Percentiles rank a stretch among this genome's conserved stretches.
phyloP scores from a whole-genome alignment of 2,888 invertebrate genomes.

The Adineta ricciae region DNA sequence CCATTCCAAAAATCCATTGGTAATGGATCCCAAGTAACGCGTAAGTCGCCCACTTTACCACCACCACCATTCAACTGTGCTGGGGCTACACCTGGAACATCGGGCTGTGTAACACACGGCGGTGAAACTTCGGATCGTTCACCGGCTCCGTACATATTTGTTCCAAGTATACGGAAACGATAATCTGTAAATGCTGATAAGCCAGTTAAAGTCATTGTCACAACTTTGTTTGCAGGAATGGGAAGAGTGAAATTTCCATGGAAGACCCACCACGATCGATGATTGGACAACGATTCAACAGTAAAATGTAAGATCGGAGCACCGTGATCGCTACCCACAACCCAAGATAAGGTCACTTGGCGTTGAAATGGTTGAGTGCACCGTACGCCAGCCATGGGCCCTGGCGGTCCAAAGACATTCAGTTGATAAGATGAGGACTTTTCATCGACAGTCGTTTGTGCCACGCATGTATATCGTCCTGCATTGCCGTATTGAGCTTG shows the following conservation, averaged over 20 bases:
- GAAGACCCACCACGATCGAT: conserved; percentile 26
- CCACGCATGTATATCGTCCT: conserved; percentile 31
- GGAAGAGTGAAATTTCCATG: conserved; percentile 29
- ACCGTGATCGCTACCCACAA: conserved; percentile 29
- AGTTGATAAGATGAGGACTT: conserved; percentile 14
- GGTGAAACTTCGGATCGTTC: conserved; percentile 25
- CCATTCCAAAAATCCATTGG: conserved; percentile 33
- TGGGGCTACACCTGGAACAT: conserved; percentile 26
- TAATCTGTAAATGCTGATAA: conserved; percentile 31
- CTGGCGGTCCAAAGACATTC: conserved; percentile 30
- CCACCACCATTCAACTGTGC: conserved; percentile 28
- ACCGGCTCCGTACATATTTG: conserved; percentile 31
- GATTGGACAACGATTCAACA: conserved; percentile 28
- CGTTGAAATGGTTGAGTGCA: conserved; percentile 27
- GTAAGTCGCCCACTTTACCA: conserved; percentile 32
- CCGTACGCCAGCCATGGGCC: conserved; percentile 27
- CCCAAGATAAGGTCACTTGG: conserved; percentile 24
- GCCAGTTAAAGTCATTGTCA: conserved; percentile 1
- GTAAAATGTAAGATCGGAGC: conserved; percentile 30
- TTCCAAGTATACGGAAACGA: conserved; percentile 24
- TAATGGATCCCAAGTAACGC: conserved; percentile 30
- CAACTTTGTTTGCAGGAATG: background rate
- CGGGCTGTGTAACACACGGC: conserved; percentile 30
- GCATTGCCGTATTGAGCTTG: conserved; percentile 29
- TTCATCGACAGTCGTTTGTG: conserved; percentile 32